Evolutionary conservation across 2,797 vertebrate species (phyloP).

Genomic region (Sebastes cheni): DNA sequence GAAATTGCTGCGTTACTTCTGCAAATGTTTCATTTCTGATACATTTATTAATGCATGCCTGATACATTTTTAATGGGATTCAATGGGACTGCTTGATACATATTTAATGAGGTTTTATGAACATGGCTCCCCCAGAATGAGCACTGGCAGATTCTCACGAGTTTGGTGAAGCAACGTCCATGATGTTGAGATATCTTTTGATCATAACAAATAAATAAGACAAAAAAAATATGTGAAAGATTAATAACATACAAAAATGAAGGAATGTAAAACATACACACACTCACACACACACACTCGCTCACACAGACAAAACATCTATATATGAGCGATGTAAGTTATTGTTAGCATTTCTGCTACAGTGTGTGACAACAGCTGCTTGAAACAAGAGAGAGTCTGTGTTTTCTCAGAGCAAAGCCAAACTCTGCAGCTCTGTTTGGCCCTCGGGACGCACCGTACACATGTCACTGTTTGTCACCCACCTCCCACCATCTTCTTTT

Average conservation of each 20-base stretch:
- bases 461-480: slow-evolving; percentile 15
- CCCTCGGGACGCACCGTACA: slow-evolving; percentile 28
- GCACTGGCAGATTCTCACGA: slow-evolving; percentile 32
- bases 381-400: slow-evolving; percentile 13
- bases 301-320: slow-evolving; percentile 43
- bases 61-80: slow-evolving; percentile 70
- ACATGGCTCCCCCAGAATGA: slow-evolving; percentile 44
- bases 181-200: slow-evolving; percentile 34
- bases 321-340: slow-evolving; percentile 57
- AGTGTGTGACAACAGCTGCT: slow-evolving; percentile 59
- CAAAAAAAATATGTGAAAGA: slow-evolving; percentile 18
- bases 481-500: slow-evolving; percentile 8
- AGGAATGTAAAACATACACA: slow-evolving; percentile 53
- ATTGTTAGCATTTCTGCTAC: slow-evolving; percentile 55
- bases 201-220: slow-evolving; percentile 61
- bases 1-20: slow-evolving; percentile 46
- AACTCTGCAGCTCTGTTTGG: slow-evolving; percentile 45
- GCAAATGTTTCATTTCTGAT: slow-evolving; percentile 62
- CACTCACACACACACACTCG: slow-evolving; percentile 15
- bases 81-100: slow-evolving; percentile 60
- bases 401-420: slow-evolving; percentile 54
- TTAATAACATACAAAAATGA: slow-evolving; percentile 38
- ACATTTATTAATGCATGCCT: slow-evolving; percentile 69
- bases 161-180: slow-evolving; percentile 30
- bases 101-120: slow-evolving; percentile 62